Percentiles rank a stretch among this genome's conserved stretches.
phyloP scores from a whole-genome alignment of 2,888 invertebrate species.

The Synanthedon andrenaeformis region DNA sequence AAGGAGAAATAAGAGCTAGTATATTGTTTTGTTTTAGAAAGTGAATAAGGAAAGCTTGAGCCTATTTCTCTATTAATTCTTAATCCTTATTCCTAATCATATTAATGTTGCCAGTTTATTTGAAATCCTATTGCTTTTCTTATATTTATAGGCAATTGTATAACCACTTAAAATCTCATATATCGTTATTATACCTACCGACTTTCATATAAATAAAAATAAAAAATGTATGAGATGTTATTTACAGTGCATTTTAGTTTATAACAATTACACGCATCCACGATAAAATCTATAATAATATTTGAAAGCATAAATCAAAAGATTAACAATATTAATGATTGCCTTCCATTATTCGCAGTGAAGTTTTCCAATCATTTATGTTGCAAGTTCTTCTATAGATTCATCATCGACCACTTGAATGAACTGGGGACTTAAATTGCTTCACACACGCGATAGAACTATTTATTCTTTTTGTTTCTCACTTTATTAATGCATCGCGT shows the following conservation, averaged over 20 bases:
- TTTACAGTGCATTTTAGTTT: no score
- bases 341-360: background rate
- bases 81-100: background rate
- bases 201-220: no score
- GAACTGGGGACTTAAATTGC: slow-evolving; percentile 26
- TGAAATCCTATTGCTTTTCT: background rate
- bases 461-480: slow-evolving; percentile 34
- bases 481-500: slow-evolving; percentile 12
- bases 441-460: slow-evolving; percentile 38
- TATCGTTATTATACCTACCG: no score
- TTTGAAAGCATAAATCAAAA: background rate
- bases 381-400: slow-evolving; percentile 18
- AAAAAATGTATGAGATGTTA: no score
- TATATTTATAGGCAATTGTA: background rate
- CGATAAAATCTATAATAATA: background rate
- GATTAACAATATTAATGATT: background rate
- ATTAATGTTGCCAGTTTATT: background rate
- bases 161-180: no score
- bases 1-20: no score
- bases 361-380: background rate
- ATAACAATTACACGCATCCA: no score
- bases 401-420: slow-evolving; percentile 37
- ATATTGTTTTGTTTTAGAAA: no score
- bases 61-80: no score
- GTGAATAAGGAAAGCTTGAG: no score